These are phyloP conservation scores for Ectropis crepuscularia DNA, from an alignment of 2,888 invertebrate genomes.

Conservation along the genomic window DNA sequence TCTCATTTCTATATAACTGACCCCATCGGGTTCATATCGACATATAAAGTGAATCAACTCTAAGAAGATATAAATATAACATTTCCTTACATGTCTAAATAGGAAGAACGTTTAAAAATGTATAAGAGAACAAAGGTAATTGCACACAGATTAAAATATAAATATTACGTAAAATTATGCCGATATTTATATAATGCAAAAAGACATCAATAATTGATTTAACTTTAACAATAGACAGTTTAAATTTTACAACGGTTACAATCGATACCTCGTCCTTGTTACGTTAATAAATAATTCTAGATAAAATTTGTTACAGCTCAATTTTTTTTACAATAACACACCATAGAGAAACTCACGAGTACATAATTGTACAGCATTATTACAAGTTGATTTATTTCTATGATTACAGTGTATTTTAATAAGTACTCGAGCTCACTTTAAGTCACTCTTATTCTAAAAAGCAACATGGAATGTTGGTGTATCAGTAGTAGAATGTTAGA, in stretches of 20 bases:
- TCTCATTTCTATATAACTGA: conserved; percentile 64
- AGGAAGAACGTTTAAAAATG: conserved; percentile 77
- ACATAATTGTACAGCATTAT: conserved; percentile 44
- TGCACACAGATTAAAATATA: conserved; percentile 74
- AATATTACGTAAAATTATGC: conserved; percentile 61
- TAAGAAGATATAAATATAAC: conserved; percentile 68
- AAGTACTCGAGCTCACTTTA: conserved; percentile 83
- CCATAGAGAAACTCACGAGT: conserved; percentile 36
- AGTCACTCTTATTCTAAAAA: conserved; percentile 73
- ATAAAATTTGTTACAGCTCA: conserved; percentile 53
- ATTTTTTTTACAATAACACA: conserved; percentile 41
- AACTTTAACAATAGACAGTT: conserved; percentile 10
- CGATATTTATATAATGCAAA: conserved; percentile 29
- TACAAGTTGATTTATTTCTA: conserved; percentile 42
- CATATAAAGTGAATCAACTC: conserved; percentile 68
- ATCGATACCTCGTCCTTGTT: conserved; percentile 41
- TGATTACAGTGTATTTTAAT: conserved; percentile 50
- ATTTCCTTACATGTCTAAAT: conserved; percentile 73
- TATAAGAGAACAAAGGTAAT: conserved; percentile 72
- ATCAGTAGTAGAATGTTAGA: conserved; percentile 56
- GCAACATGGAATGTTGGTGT: conserved; percentile 75
- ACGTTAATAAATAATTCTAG: conserved; percentile 55
- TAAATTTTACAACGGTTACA: conserved; percentile 19
- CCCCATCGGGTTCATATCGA: conserved; percentile 62
- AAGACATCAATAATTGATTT: conserved; percentile 28